Evolutionary conservation across 2,113 vertebrate genomes (phyloP).

Genomic region (Vimba vimba): DNA sequence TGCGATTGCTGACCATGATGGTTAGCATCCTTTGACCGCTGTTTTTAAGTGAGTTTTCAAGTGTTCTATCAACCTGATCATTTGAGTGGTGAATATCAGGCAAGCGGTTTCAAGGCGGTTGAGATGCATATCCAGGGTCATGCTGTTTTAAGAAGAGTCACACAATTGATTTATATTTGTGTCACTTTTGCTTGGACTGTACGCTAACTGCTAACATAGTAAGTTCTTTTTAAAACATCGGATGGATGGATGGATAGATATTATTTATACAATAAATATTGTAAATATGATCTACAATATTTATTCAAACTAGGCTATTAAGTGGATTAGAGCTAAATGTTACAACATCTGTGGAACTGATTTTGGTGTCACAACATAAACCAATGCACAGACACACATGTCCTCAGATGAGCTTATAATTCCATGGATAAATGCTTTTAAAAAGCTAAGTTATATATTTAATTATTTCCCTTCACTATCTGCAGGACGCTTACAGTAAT

Average conservation of each 20-base stretch:
- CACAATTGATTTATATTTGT: neutral
- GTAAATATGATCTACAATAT: neutral
- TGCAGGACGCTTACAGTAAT: slow-evolving; percentile 62
- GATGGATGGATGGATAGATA: neutral
- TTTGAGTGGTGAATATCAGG: slow-evolving; percentile 23
- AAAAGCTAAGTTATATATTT: slow-evolving; percentile 40
- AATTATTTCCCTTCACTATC: slow-evolving; percentile 43
- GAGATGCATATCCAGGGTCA: neutral
- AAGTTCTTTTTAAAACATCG: neutral
- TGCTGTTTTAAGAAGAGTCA: slow-evolving; percentile 15
- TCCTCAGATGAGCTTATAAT: slow-evolving; percentile 57
- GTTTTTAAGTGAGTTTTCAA: slow-evolving; percentile 63
- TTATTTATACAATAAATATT: neutral
- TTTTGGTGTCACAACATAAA: slow-evolving; percentile 16
- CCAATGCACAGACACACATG: slow-evolving; percentile 9
- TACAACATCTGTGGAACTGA: slow-evolving; percentile 45
- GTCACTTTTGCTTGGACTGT: slow-evolving; percentile 2
- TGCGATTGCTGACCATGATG: slow-evolving; percentile 48
- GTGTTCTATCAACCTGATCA: slow-evolving; percentile 75
- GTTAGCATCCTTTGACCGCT: slow-evolving; percentile 49
- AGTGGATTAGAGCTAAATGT: slow-evolving; percentile 1
- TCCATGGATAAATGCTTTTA: slow-evolving; percentile 61
- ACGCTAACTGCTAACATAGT: neutral
- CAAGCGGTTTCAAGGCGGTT: slow-evolving; percentile 21
- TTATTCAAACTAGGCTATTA: slow-evolving; percentile 50